Conservation (phyloP, 1,140 invertebrate species). For the Lutraria rhynchaena region DNA sequence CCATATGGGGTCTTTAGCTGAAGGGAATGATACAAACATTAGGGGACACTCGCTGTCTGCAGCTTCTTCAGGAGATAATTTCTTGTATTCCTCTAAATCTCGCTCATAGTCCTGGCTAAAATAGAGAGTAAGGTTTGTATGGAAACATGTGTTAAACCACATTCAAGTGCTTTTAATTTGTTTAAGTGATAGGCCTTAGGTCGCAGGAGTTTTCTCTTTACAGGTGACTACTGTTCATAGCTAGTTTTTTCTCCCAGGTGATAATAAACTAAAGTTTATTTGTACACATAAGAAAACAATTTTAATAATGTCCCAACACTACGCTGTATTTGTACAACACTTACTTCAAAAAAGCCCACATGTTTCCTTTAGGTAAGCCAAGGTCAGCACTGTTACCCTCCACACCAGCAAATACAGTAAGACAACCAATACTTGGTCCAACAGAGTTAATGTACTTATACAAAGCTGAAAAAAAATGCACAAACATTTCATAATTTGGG, state of each 20-base stretch:
- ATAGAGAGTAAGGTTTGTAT: too few relatives aligned
- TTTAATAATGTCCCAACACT: background rate
- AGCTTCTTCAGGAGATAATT: constrained; percentile 73
- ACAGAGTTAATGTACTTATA: constrained; percentile 74
- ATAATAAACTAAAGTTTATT: background rate
- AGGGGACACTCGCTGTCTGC: constrained; percentile 77
- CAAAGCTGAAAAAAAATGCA: constrained; percentile 65
- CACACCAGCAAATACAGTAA: constrained; percentile 81
- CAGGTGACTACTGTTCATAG: too few relatives aligned
- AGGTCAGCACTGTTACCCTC: constrained; percentile 79
- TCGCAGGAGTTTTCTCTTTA: too few relatives aligned
- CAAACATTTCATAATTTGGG: background rate
- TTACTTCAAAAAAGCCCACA: constrained; percentile 80
- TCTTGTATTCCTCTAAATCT: constrained; percentile 68
- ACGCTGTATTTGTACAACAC: constrained; percentile 31
- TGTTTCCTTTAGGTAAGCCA: constrained; percentile 77
- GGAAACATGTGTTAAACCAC: too few relatives aligned
- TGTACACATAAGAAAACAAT: background rate
- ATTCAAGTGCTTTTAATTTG: too few relatives aligned
- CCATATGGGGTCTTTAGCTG: constrained; percentile 82
- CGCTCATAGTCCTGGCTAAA: constrained; percentile 75
- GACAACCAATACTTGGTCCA: constrained; percentile 69
- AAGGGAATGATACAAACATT: constrained; percentile 82
- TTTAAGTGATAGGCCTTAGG: too few relatives aligned
- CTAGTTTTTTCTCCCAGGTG: background rate